A percentile compares a stretch with the other conserved stretches of the same genome.
These are phyloP conservation scores for Lateolabrax maculatus DNA, from an alignment of 2,797 vertebrate genomes.

Conservation along the genomic window DNA sequence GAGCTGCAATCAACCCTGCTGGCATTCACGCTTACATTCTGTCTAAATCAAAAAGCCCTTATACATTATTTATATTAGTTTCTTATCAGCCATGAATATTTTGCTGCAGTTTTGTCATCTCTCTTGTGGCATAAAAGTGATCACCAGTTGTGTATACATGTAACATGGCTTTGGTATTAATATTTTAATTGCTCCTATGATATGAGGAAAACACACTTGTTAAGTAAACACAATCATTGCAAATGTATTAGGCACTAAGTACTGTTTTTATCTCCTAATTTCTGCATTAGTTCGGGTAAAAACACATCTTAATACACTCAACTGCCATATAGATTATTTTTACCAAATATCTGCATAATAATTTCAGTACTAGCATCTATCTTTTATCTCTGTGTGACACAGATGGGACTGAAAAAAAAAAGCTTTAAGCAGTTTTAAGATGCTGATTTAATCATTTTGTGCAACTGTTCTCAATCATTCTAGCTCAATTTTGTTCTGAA, in stretches of 20 bases:
- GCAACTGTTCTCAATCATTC: background rate
- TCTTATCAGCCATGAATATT: conserved; percentile 45
- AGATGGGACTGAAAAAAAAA: conserved; percentile 4
- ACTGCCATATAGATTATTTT: background rate
- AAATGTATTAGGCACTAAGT: conserved; percentile 13
- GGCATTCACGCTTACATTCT: conserved; percentile 16
- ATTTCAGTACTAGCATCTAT: background rate
- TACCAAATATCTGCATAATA: conserved; percentile 10
- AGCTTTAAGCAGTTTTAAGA: background rate
- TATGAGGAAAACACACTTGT: background rate
- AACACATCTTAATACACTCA: background rate
- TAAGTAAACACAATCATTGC: background rate
- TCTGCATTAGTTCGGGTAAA: conserved; percentile 15
- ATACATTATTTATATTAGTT: conserved; percentile 36
- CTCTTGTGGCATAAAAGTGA: conserved; percentile 8
- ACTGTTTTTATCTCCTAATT: background rate
- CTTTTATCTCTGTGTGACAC: conserved; percentile 1
- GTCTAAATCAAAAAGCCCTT: conserved; percentile 26
- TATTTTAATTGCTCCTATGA: conserved; percentile 16
- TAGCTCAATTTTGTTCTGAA: background rate
- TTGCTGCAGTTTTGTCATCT: conserved; percentile 20
- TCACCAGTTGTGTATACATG: conserved; percentile 30
- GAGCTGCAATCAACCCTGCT: conserved; percentile 31
- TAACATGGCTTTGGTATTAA: conserved; percentile 27
- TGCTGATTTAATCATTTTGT: conserved; percentile 5